A percentile compares a stretch with the other conserved stretches of the same genome.
phyloP scores from a whole-genome alignment of 2,113 vertebrate genomes.

The Hiodon tergisus region DNA sequence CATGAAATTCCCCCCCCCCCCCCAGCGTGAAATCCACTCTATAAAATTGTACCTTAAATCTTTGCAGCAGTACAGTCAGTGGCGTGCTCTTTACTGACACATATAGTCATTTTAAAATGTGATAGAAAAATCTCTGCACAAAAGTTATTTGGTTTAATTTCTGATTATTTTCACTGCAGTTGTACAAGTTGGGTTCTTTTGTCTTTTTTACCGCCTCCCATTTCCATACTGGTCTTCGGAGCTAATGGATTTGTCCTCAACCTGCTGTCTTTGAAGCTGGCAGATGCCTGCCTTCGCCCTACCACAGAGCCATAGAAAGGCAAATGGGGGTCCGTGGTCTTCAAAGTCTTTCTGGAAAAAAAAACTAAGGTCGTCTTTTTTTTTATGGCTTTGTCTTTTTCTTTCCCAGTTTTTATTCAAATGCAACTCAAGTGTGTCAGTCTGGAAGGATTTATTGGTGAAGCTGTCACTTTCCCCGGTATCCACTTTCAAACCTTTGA shows the following conservation, averaged over 20 bases:
- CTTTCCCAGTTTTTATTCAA: background rate
- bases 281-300: background rate
- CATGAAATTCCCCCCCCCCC: too few relatives aligned
- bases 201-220: constrained; percentile 28
- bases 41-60: background rate
- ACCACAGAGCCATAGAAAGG: background rate
- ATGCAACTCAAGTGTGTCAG: background rate
- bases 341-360: background rate
- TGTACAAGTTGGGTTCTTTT: constrained; percentile 23
- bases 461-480: background rate
- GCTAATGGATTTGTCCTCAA: constrained; percentile 24
- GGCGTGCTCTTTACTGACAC: background rate
- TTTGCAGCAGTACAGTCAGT: background rate
- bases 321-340: background rate
- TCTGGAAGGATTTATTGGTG: constrained; percentile 21
- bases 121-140: too few relatives aligned
- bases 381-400: background rate
- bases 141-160: too few relatives aligned
- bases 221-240: background rate
- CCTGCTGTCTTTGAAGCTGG: background rate
- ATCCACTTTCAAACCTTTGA: constrained; percentile 6
- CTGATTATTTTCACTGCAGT: constrained; percentile 25
- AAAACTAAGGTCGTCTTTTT: background rate
- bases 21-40: background rate
- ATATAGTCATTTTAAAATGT: background rate